These are phyloP conservation scores for Pantelozetes paolii DNA, from an alignment of 2,888 invertebrate species.

Conservation along the genomic window DNA sequence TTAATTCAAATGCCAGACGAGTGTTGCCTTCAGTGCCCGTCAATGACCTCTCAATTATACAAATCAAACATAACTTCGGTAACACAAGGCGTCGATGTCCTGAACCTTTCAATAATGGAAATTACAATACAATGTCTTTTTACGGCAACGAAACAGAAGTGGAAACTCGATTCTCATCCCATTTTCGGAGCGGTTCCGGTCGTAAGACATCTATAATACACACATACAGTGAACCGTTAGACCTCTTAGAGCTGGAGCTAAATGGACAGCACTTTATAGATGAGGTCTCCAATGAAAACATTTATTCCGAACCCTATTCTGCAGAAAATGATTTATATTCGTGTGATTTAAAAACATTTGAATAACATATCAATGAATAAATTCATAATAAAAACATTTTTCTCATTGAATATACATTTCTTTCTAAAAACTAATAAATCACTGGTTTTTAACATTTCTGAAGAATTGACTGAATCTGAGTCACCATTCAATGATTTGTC, in stretches of 20 bases:
- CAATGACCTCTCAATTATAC: slow-evolving; percentile 14
- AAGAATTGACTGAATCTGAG: too few relatives aligned
- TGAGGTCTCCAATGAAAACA: neutral
- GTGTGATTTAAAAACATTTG: too few relatives aligned
- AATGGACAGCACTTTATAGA: slow-evolving; percentile 9
- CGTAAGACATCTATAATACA: slow-evolving; percentile 6
- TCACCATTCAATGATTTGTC: too few relatives aligned
- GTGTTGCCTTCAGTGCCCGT: neutral
- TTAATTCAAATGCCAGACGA: neutral
- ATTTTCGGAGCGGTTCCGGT: neutral
- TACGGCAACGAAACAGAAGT: neutral
- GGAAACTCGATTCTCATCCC: slow-evolving; percentile 7
- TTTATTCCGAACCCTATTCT: slow-evolving; percentile 21
- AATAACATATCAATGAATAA: too few relatives aligned
- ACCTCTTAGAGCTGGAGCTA: neutral
- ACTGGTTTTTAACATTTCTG: too few relatives aligned
- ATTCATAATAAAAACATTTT: too few relatives aligned
- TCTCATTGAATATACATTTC: too few relatives aligned
- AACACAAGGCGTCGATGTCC: neutral
- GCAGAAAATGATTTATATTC: slow-evolving; percentile 6
- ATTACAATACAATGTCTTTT: neutral
- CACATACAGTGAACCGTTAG: slow-evolving; percentile 19
- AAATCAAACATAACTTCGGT: slow-evolving; percentile 5
- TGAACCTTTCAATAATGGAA: neutral
- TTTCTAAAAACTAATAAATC: too few relatives aligned